These are phyloP conservation scores for Ophioderma brevispina DNA, from an alignment of 35 echinoderm and acorn worm genomes.

Conservation along the genomic window DNA sequence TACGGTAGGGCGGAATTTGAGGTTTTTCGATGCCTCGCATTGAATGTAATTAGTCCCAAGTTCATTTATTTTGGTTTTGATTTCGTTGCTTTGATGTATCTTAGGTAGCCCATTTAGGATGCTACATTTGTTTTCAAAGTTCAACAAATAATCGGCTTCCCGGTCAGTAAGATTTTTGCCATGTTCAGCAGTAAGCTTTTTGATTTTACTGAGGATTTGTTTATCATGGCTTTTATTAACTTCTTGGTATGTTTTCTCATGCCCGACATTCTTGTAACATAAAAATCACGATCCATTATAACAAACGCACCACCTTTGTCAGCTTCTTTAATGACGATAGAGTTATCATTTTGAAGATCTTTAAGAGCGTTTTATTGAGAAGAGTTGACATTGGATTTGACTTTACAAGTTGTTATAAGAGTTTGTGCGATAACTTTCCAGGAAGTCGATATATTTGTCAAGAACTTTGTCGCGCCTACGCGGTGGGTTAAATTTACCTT, in stretches of 20 bases:
- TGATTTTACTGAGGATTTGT: not conserved
- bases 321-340: no score
- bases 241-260: not conserved
- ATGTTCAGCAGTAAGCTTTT: not conserved
- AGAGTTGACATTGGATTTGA: not conserved
- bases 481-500: not conserved
- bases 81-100: no score
- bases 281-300: slow-evolving; percentile 12
- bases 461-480: not conserved
- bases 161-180: no score
- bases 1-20: not conserved
- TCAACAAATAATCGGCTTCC: not conserved
- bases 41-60: no score
- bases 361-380: not conserved
- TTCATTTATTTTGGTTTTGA: no score
- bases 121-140: not conserved
- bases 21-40: not conserved
- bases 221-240: not conserved
- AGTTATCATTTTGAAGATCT: not conserved
- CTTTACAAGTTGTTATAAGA: not conserved
- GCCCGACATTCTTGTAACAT: not conserved
- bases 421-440: not conserved
- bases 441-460: not conserved
- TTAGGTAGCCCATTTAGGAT: not conserved
- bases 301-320: no score